Evolutionary conservation across 2,888 invertebrate genomes (phyloP), one percentile per base, ranked within the genome.

Genomic region (Abscondita cerata): DNA sequence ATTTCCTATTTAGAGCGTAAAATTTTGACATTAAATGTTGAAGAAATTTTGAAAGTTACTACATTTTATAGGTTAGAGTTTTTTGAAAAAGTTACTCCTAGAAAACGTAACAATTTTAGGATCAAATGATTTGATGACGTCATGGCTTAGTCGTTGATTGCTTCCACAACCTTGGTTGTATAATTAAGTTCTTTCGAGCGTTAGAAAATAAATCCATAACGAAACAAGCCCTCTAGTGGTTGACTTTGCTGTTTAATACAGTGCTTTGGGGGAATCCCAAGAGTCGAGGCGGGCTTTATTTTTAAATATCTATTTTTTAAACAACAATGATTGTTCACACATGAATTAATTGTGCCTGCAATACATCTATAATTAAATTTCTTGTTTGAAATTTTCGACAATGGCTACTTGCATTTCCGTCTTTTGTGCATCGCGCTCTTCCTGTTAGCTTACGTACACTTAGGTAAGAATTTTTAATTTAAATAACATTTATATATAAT

Each of bases 131-230:
- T n/a, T 12, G 6, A 51, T 55, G 54, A 55, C 60, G 60, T 61
- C 40, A 55, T n/a, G 9, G 15, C 20, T 20, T 3, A 33, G 19
- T 61, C 54, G 60, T 51, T 40, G 46, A 55, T 55, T 55, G 55
- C 34, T 51, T 53, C 52, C 53, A 51, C 50, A 59, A 52, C 60
- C 60, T 61, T 61, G 60, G 33, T 52, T 40, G 12, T 61, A 55
- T 55, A 61, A 55, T 61, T 61, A 61, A 51, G 38, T 44, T 52
- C 40, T 41, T 34, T 25, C 20, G 51, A 38, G 54, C 53, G 50
- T 25, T 20, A 34, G 51, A 33, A 57, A 51, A 61, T 46, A 58
- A 61, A 61, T 55, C 52, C 55, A 61, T 60, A 61, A 41, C 31
- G 40, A 46, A 61, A 36, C 38, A 47, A 55, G 38, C 41, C 44